A percentile compares a stretch with the other conserved stretches of the same genome.
Conservation (phyloP, 2,113 vertebrate genomes). For the Aphyosemion australe region DNA sequence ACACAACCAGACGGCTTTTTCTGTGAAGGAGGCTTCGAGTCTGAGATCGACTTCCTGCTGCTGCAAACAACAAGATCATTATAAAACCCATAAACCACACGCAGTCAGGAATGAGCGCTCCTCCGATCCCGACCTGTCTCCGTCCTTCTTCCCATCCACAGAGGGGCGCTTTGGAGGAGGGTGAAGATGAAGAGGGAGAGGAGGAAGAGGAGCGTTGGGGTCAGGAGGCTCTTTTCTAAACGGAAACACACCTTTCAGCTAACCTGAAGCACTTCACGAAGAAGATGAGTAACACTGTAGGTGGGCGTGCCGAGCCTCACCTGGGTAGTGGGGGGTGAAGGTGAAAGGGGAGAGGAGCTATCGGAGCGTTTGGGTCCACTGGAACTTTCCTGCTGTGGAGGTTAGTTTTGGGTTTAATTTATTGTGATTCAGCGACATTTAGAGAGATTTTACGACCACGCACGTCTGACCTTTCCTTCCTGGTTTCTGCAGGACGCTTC, state of each 20-base stretch:
- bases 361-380: conserved; percentile 68
- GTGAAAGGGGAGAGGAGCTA: conserved; percentile 73
- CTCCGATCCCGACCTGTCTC: conserved; percentile 66
- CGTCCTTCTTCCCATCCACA: conserved; percentile 65
- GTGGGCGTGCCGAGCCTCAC: conserved; percentile 50
- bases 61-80: conserved; percentile 44
- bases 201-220: conserved; percentile 74
- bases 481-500: conserved; percentile 51
- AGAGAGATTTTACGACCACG: conserved; percentile 12
- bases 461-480: conserved; percentile 71
- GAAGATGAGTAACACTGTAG: conserved; percentile 13
- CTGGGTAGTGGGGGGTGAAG: conserved; percentile 73
- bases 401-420: background rate
- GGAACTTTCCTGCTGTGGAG: conserved; percentile 67
- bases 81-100: background rate
- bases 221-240: conserved; percentile 77
- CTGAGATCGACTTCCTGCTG: conserved; percentile 67
- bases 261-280: conserved; percentile 16
- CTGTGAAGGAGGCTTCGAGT: conserved; percentile 60
- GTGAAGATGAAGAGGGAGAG: conserved; percentile 76
- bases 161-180: conserved; percentile 62
- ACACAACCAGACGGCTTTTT: conserved; percentile 64
- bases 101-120: conserved; percentile 11
- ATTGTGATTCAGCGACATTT: background rate
- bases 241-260: conserved; percentile 40